A percentile compares a stretch with the other conserved stretches of the same genome.
These are phyloP conservation scores for Astur gentilis DNA, from an alignment of 2,113 vertebrate species.

Conservation along the genomic window DNA sequence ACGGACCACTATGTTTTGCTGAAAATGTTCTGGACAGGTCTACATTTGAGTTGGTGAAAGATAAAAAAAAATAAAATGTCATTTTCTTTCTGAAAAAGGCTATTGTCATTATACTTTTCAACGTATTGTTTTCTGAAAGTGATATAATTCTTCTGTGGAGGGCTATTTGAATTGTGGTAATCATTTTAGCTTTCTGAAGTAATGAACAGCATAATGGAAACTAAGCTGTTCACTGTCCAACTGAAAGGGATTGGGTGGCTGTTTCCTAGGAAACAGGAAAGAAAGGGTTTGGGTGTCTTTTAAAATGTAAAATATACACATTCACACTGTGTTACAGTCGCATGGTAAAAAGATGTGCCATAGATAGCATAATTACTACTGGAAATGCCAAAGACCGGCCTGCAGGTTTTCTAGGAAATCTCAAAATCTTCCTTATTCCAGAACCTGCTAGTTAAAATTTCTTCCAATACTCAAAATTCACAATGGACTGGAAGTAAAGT, in stretches of 20 bases:
- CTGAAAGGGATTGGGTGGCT: background rate
- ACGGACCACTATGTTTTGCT: background rate
- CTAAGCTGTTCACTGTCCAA: background rate
- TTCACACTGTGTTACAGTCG: background rate
- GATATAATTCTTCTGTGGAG: background rate
- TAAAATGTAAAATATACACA: constrained; percentile 5
- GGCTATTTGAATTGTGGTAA: background rate
- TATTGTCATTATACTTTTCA: background rate
- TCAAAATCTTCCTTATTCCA: background rate
- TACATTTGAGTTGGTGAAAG: background rate
- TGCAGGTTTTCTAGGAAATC: background rate
- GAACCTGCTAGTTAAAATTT: background rate
- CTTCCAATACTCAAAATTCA: background rate
- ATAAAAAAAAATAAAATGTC: background rate
- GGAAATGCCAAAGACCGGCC: background rate
- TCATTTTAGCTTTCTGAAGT: background rate
- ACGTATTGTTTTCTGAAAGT: background rate
- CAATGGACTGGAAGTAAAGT: background rate
- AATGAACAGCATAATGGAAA: background rate
- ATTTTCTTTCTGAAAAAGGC: background rate
- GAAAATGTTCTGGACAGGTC: background rate
- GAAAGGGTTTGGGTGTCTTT: background rate
- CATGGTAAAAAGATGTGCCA: background rate
- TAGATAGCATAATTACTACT: background rate
- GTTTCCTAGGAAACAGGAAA: constrained; percentile 46